Percentiles rank a stretch among this genome's conserved stretches.
Evolutionary conservation across 2,888 invertebrate genomes (phyloP).

Genomic region (Andrena praecox): DNA sequence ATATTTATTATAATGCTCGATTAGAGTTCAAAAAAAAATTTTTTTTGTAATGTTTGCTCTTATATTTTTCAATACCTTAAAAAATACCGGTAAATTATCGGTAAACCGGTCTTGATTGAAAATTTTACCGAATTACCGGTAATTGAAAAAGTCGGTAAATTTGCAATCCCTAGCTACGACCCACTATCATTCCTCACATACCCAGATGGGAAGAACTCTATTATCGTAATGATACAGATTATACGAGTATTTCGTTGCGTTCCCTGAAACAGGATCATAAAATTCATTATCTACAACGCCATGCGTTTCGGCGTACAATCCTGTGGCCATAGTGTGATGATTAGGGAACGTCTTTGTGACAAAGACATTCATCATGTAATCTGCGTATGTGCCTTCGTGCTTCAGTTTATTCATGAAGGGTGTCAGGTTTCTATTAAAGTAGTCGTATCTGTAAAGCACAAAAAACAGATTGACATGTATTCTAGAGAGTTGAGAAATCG

Average conservation of each 20-base stretch:
- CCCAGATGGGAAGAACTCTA: conserved; percentile 87
- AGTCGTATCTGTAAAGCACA: conserved; percentile 86
- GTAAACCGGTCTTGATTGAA: no score
- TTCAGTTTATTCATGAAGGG: conserved; percentile 87
- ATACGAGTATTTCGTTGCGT: conserved; percentile 78
- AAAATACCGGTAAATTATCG: no score
- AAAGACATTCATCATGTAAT: conserved; percentile 88
- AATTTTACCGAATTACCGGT: no score
- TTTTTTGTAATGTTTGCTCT: no score
- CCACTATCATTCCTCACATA: conserved; percentile 67
- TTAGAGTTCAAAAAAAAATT: no score
- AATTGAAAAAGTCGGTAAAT: no score
- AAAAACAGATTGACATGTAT: background rate
- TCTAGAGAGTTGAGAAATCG: background rate
- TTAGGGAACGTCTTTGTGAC: conserved; percentile 91
- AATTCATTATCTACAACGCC: conserved; percentile 89
- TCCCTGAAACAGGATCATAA: conserved; percentile 85
- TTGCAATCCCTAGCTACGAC: background rate
- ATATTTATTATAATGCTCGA: no score
- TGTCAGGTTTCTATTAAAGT: conserved; percentile 87
- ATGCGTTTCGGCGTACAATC: conserved; percentile 89
- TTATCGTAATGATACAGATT: conserved; percentile 87
- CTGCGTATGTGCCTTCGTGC: conserved; percentile 86
- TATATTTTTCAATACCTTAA: no score
- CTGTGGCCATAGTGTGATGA: conserved; percentile 90